phyloP scores from a whole-genome alignment of 2,113 vertebrate genomes.

The Pan paniscus region DNA sequence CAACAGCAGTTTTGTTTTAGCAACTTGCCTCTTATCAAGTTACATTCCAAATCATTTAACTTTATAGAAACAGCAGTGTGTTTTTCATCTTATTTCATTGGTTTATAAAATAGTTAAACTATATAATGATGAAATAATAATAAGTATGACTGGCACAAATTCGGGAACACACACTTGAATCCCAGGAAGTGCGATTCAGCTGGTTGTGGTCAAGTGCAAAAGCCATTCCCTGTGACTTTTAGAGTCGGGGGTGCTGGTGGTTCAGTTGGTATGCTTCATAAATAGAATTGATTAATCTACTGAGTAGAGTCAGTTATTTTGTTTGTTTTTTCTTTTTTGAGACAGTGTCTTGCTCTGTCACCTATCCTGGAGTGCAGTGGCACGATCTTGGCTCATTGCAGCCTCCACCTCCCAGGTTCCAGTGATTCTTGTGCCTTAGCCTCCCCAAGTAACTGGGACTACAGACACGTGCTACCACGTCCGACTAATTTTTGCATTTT shows the following conservation, averaged over 20 bases:
- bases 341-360: too few relatives aligned
- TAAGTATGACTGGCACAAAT: neutral
- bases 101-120: neutral
- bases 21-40: neutral
- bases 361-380: too few relatives aligned
- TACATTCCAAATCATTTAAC: neutral
- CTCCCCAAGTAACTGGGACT: too few relatives aligned
- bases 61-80: neutral
- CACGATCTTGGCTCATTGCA: too few relatives aligned
- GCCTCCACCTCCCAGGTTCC: too few relatives aligned
- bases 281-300: neutral
- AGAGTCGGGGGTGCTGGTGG: accelerated
- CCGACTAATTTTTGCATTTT: too few relatives aligned
- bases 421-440: too few relatives aligned
- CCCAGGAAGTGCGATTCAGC: accelerated
- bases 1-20: neutral
- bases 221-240: neutral
- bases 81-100: neutral
- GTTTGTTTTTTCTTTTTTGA: too few relatives aligned
- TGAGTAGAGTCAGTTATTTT: too few relatives aligned
- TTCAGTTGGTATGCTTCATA: neutral
- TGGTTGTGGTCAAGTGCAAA: neutral
- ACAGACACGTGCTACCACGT: too few relatives aligned
- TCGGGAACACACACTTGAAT: neutral
- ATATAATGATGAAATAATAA: neutral